phyloP scores from a whole-genome alignment of 1,140 invertebrate genomes.

The Leguminivora glycinivorella region DNA sequence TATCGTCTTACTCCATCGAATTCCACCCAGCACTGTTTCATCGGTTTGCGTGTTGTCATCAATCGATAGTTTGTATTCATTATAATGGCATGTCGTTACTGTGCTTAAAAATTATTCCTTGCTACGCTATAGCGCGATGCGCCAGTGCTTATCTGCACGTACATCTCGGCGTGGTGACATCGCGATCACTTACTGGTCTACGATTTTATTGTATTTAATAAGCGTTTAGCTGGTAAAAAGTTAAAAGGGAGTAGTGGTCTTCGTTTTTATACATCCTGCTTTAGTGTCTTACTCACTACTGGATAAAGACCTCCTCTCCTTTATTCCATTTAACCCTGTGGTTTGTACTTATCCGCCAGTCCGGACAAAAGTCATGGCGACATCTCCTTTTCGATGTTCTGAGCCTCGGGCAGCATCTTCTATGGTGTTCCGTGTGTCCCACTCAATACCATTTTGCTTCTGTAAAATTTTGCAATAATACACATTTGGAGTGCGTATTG shows the following conservation, averaged over 20 bases:
- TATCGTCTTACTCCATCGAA: background rate
- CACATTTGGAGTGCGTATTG: too few species aligned
- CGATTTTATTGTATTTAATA: background rate
- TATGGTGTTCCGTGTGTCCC: too few species aligned
- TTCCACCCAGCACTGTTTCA: constrained; percentile 9
- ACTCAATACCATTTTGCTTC: too few species aligned
- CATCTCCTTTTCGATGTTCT: too few species aligned
- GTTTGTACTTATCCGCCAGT: too few species aligned
- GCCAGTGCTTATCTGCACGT: constrained; percentile 31
- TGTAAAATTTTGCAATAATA: too few species aligned
- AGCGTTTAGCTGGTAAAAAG: background rate
- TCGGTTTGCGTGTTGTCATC: constrained; percentile 47
- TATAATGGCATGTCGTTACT: constrained; percentile 55
- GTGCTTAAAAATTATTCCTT: constrained; percentile 45
- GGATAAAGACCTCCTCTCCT: too few species aligned
- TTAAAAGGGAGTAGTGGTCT: background rate
- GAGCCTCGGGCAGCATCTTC: too few species aligned
- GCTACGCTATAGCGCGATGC: constrained; percentile 33
- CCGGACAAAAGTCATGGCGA: too few species aligned
- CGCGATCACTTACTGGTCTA: background rate
- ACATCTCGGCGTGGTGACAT: constrained; percentile 27
- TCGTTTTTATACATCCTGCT: background rate
- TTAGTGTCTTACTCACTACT: too few species aligned
- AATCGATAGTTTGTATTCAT: constrained; percentile 58
- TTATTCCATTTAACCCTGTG: too few species aligned